phyloP scores from a whole-genome alignment of 2,888 invertebrate genomes.

The Hemistola chrysoprasaria region DNA sequence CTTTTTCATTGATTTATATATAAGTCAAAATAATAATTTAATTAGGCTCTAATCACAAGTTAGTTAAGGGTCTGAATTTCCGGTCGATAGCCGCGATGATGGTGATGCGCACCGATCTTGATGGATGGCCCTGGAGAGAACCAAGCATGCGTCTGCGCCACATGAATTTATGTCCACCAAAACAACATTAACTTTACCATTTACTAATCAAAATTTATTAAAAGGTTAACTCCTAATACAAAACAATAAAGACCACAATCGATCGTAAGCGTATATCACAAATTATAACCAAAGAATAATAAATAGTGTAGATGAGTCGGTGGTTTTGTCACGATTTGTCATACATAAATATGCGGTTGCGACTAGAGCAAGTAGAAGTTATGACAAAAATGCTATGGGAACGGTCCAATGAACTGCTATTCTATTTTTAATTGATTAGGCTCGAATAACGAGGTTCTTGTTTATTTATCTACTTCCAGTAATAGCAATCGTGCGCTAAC shows the following conservation, averaged over 20 bases:
- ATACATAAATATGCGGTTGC: slow-evolving; percentile 74
- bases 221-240: slow-evolving; percentile 28
- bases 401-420: slow-evolving; percentile 53
- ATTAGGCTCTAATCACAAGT: slow-evolving; percentile 18
- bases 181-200: slow-evolving; percentile 44
- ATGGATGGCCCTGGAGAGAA: slow-evolving; percentile 73
- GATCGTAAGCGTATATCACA: slow-evolving; percentile 6
- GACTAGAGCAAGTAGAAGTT: slow-evolving; percentile 58
- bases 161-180: slow-evolving; percentile 59
- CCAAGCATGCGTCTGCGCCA: slow-evolving; percentile 64
- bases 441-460: slow-evolving; percentile 37
- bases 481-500: slow-evolving; percentile 54
- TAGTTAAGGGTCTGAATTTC: slow-evolving; percentile 47
- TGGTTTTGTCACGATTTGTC: slow-evolving; percentile 81
- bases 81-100: slow-evolving; percentile 72
- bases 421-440: slow-evolving; percentile 49
- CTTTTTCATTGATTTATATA: no score
- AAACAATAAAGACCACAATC: slow-evolving; percentile 39
- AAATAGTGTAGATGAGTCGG: slow-evolving; percentile 63
- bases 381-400: slow-evolving; percentile 74
- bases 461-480: slow-evolving; percentile 25
- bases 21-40: slow-evolving; percentile 9
- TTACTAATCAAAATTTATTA: slow-evolving; percentile 16
- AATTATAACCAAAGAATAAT: slow-evolving; percentile 26
- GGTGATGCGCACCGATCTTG: slow-evolving; percentile 76